phyloP scores from a whole-genome alignment of 1,140 invertebrate genomes.

The Mizuhopecten yessoensis region DNA sequence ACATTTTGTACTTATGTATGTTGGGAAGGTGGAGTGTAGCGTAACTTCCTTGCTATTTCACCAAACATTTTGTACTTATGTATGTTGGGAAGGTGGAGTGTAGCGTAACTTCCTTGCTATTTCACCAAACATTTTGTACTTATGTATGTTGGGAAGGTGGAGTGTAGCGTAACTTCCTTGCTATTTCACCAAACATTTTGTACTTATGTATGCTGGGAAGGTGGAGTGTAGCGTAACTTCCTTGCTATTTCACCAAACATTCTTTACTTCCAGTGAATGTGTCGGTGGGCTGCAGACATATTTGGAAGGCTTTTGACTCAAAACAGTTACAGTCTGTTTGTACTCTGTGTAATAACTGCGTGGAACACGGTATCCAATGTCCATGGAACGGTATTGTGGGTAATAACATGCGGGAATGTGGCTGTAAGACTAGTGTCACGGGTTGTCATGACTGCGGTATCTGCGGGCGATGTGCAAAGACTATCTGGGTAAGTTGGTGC shows the following conservation, averaged over 20 bases:
- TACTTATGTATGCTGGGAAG: no score
- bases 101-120: no score
- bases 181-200: no score
- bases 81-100: no score
- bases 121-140: no score
- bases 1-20: no score
- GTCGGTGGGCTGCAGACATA: conserved; percentile 77
- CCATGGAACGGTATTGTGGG: conserved; percentile 72
- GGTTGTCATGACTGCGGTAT: conserved; percentile 78
- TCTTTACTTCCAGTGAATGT: conserved; percentile 71
- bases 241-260: neutral
- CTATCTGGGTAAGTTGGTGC: conserved; percentile 78
- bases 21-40: no score
- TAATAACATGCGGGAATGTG: conserved; percentile 70
- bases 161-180: no score
- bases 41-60: no score
- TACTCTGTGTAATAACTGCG: conserved; percentile 78
- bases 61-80: no score
- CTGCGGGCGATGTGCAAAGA: conserved; percentile 74
- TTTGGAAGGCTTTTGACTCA: conserved; percentile 63
- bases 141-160: no score
- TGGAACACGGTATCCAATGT: conserved; percentile 73
- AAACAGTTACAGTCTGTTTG: conserved; percentile 72
- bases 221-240: no score
- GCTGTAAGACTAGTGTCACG: conserved; percentile 70